These are phyloP conservation scores for Hyles vespertilio DNA, from an alignment of 1,140 invertebrate genomes.

Conservation along the genomic window DNA sequence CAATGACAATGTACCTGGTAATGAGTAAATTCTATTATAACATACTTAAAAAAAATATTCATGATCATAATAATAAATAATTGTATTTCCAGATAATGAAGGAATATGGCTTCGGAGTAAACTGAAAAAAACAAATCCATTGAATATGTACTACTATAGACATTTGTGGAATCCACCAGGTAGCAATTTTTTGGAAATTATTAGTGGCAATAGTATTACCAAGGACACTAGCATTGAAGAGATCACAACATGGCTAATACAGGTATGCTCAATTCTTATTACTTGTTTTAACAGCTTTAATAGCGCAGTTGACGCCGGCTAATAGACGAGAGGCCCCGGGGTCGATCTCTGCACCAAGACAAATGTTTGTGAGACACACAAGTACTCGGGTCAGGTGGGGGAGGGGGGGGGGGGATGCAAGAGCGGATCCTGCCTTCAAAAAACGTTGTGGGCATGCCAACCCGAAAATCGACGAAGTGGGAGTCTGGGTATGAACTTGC, in stretches of 20 bases:
- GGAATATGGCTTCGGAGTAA: slow-evolving; percentile 49
- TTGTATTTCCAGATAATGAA: slow-evolving; percentile 51
- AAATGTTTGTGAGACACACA: too few relatives aligned
- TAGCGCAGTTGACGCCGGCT: background rate
- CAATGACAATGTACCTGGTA: slow-evolving; percentile 43
- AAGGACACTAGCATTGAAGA: slow-evolving; percentile 37
- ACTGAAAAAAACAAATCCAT: slow-evolving; percentile 43
- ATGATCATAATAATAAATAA: background rate
- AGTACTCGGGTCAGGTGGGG: too few relatives aligned
- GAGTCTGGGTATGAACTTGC: too few relatives aligned
- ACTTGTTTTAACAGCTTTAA: background rate
- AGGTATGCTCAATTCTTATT: slow-evolving; percentile 31
- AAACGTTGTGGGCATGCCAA: too few relatives aligned
- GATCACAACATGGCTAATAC: slow-evolving; percentile 40
- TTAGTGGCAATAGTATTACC: slow-evolving; percentile 41
- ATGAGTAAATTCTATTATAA: background rate
- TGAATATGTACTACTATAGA: slow-evolving; percentile 62
- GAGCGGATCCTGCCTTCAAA: too few relatives aligned
- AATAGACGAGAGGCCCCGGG: background rate
- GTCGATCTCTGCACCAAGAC: too few relatives aligned
- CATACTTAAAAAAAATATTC: too few relatives aligned
- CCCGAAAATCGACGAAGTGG: too few relatives aligned
- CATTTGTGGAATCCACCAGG: slow-evolving; percentile 50
- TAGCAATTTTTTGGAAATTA: slow-evolving; percentile 49
- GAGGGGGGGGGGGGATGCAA: too few relatives aligned